Evolutionary conservation across 2,888 invertebrate genomes (phyloP).

Genomic region (Leptogaster cylindrica): DNA sequence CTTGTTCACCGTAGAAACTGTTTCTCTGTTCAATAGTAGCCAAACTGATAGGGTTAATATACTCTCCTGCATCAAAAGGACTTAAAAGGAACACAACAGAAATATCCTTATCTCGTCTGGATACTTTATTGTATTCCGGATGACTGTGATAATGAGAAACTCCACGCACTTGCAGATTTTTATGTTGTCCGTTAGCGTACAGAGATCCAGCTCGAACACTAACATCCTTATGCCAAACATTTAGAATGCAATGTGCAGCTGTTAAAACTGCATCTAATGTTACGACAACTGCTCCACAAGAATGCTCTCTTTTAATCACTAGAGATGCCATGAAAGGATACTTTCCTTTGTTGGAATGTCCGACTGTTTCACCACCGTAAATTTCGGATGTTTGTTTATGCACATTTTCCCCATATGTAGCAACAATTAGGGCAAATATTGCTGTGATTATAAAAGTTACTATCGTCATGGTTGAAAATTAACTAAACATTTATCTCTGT

Average conservation of each 20-base stretch:
- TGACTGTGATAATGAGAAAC: not conserved
- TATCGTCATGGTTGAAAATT: no score
- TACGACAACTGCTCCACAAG: conserved; percentile 5
- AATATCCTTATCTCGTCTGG: not conserved
- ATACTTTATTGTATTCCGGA: not conserved
- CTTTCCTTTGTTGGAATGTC: not conserved
- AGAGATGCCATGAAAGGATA: not conserved
- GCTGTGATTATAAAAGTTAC: no score
- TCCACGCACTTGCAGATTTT: not conserved
- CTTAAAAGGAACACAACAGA: not conserved
- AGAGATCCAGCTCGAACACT: not conserved
- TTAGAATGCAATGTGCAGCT: not conserved
- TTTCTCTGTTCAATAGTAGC: no score
- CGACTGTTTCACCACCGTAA: no score
- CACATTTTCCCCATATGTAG: no score
- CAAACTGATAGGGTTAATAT: no score
- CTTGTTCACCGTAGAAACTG: no score
- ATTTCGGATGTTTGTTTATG: no score
- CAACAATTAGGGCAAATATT: no score
- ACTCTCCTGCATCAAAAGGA: no score
- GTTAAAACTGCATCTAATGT: not conserved
- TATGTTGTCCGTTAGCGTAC: no score
- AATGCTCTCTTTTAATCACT: not conserved
- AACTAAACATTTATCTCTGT: no score
- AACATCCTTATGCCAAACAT: not conserved